Base-by-base conservation (phyloP, 2,888 invertebrate species). In the Ochropleura leucogaster region DNA sequence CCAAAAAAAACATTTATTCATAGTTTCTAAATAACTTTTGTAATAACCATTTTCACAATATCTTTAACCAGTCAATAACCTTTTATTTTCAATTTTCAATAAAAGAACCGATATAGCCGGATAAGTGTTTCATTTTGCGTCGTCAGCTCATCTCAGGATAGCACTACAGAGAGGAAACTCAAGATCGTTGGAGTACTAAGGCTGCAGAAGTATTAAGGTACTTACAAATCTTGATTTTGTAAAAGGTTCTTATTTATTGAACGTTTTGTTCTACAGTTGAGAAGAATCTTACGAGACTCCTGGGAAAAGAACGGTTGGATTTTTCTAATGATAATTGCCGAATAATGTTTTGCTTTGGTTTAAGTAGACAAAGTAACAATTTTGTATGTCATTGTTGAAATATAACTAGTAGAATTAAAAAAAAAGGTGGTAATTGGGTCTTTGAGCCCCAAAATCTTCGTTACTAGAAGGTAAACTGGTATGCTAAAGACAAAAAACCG, bases 61-160 rank as follows among this genome's bases (percentile, higher is more conserved):
- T n/a, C 44, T n/a, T 18, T 51, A 16, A 66, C 12, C 16, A 55
- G 30, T 18, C 53, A 59, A n/a, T 63, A 49, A 62, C 63, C 51
- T 65, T 83, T 55, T 68, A 83, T 79, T 83, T 79, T 49, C 53
- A 69, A 55, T 81, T 68, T 59, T 72, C 49, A 68, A 79, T 60
- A 79, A 65, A 79, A 83, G 79, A 20, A 79, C 49, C 63, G 64
- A 55, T 72, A 53, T 68, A 53, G 40, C 16, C 10, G 12, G 80
- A 65, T 68, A 80, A 80, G 83, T 72, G 73, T 49, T 67, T 68
- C 73, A 80, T 83, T 80, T 72, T 14, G 64, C 46, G 55, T 30
- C 16, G 74, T 60, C 64, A 83, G 80, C 59, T 68, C 12, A 51
- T 79, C 59, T 60, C 64, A n/a, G 49, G 67, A 79, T 60, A 60